These are phyloP conservation scores for Pseudococcus longispinus DNA, from an alignment of 2,888 invertebrate species.

Conservation along the genomic window DNA sequence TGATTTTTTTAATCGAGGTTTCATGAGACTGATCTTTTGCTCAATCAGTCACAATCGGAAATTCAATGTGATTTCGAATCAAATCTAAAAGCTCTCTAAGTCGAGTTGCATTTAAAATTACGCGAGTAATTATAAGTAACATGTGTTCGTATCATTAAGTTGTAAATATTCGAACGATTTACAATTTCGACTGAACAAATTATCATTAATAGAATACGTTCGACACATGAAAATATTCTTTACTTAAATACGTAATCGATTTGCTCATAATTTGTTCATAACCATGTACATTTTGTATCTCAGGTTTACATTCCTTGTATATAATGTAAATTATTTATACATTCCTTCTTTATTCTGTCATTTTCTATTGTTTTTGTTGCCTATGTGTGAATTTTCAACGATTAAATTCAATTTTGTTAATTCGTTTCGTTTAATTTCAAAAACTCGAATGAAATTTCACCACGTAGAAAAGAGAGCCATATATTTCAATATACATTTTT, in stretches of 20 bases:
- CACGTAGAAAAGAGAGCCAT: slow-evolving; percentile 17
- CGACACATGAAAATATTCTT: background rate
- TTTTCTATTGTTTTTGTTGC: slow-evolving; percentile 7
- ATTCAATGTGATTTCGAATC: background rate
- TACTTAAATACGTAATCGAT: slow-evolving; percentile 19
- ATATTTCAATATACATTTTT: slow-evolving; percentile 19
- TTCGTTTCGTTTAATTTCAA: background rate
- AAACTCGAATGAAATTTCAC: background rate
- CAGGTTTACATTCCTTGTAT: slow-evolving; percentile 24
- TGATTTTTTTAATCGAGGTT: background rate
- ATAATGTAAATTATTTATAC: slow-evolving; percentile 37
- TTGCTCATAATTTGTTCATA: slow-evolving; percentile 24
- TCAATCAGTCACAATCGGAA: background rate
- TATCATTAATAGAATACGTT: background rate
- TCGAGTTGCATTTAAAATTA: slow-evolving; percentile 38
- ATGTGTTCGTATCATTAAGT: slow-evolving; percentile 31
- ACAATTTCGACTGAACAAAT: background rate
- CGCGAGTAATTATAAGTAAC: background rate
- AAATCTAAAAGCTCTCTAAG: slow-evolving; percentile 7
- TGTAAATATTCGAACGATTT: background rate
- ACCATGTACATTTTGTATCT: slow-evolving; percentile 36
- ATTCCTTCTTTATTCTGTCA: slow-evolving; percentile 32
- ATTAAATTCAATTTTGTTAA: background rate
- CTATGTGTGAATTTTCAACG: background rate
- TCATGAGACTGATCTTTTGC: background rate